phyloP scores from a whole-genome alignment of 2,888 invertebrate genomes.

The Alentia gelatinosa region DNA sequence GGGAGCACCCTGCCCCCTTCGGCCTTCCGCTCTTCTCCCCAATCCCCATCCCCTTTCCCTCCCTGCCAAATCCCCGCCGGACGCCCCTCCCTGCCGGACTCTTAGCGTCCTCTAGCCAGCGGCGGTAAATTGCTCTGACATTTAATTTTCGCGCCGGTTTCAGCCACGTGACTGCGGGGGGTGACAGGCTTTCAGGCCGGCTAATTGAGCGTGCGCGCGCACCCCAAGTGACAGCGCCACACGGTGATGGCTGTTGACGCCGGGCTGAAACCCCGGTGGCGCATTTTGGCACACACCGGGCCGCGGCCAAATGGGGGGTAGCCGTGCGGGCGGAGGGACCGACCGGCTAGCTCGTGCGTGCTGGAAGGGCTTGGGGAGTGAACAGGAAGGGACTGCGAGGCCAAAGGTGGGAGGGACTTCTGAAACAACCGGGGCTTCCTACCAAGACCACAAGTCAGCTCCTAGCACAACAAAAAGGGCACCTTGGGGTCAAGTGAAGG shows the following conservation, averaged over 20 bases:
- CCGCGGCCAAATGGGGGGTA: background rate
- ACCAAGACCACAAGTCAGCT: background rate
- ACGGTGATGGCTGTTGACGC: constrained; percentile 18
- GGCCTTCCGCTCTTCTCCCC: background rate
- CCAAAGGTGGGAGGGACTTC: background rate
- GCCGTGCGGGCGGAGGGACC: background rate
- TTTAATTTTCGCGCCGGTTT: constrained; percentile 43
- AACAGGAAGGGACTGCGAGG: background rate
- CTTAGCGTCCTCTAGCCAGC: constrained; percentile 19
- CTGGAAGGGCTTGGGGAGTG: background rate
- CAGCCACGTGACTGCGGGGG: background rate
- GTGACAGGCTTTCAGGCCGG: constrained; percentile 21
- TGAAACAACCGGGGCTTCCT: background rate
- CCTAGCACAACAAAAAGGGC: background rate
- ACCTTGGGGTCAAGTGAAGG: no score
- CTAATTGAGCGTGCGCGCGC: constrained; percentile 45
- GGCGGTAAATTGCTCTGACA: constrained; percentile 27
- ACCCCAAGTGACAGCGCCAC: constrained; percentile 27
- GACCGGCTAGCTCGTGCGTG: background rate
- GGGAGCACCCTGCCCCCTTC: background rate
- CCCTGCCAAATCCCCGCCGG: background rate
- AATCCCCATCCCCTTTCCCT: background rate
- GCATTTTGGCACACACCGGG: background rate
- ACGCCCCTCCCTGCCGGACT: background rate
- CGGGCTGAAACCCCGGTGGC: background rate